Conservation (phyloP, 2,888 invertebrate genomes). For the Campoletis raptor region DNA sequence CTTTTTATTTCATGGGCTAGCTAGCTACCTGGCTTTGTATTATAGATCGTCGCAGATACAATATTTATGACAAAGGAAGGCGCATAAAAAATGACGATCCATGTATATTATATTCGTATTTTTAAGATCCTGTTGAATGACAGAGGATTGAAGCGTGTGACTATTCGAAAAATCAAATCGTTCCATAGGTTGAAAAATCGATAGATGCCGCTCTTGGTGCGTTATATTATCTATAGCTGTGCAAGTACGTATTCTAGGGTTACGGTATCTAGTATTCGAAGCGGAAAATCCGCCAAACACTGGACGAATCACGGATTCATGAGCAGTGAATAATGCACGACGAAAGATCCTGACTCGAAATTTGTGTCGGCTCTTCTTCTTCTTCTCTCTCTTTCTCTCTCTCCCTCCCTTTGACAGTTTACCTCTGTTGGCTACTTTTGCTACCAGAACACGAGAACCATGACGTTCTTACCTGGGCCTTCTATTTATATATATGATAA, state of each 20-base stretch:
- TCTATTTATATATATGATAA: constrained; percentile 50
- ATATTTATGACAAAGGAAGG: constrained; percentile 22
- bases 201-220: constrained; percentile 14
- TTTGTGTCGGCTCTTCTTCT: constrained; percentile 60
- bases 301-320: constrained; percentile 77
- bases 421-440: constrained; percentile 39
- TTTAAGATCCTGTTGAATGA: neutral
- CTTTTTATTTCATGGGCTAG: neutral
- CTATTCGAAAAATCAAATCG: constrained; percentile 60
- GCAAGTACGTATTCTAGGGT: constrained; percentile 4
- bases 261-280: constrained; percentile 52
- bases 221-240: constrained; percentile 16
- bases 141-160: constrained; percentile 33
- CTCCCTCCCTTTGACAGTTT: constrained; percentile 3
- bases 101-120: constrained; percentile 18
- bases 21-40: neutral
- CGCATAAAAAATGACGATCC: constrained; percentile 44
- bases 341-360: constrained; percentile 70
- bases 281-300: constrained; percentile 60
- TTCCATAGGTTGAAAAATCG: constrained; percentile 29
- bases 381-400: neutral
- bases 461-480: constrained; percentile 37
- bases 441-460: constrained; percentile 51
- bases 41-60: neutral
- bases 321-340: constrained; percentile 79